phyloP scores from a whole-genome alignment of 2,888 invertebrate genomes.

The Dendrolimus houi region DNA sequence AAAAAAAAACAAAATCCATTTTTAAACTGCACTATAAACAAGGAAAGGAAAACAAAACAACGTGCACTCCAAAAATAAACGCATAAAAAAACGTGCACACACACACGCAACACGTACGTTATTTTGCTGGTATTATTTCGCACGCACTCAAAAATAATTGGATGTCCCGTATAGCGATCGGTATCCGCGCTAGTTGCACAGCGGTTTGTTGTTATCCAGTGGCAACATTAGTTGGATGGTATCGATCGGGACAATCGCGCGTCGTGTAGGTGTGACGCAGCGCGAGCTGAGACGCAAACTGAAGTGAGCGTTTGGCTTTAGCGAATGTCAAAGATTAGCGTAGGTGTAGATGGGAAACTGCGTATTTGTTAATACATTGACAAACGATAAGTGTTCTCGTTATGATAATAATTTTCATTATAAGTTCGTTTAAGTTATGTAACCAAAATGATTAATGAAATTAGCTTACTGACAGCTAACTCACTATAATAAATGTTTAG shows the following conservation, averaged over 20 bases:
- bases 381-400: no score
- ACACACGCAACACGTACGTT: conserved; percentile 32
- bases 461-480: no score
- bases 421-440: no score
- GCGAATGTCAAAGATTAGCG: neutral
- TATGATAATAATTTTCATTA: no score
- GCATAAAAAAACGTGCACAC: conserved; percentile 13
- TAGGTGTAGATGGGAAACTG: neutral
- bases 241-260: conserved; percentile 16
- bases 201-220: no score
- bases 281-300: conserved; percentile 17
- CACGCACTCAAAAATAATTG: neutral
- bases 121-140: conserved; percentile 27
- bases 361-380: neutral
- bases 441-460: no score
- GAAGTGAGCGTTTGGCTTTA: neutral
- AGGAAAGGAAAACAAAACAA: conserved; percentile 11
- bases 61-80: conserved; percentile 16
- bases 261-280: conserved; percentile 32
- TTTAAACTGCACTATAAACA: neutral
- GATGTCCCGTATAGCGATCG: conserved; percentile 1
- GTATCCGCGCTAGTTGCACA: neutral
- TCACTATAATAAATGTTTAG: no score
- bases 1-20: neutral
- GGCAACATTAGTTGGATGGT: neutral